Evolutionary conservation across 2,113 vertebrate species (phyloP), one percentile per base, ranked within the genome.

Genomic region (Atractosteus spatula): DNA sequence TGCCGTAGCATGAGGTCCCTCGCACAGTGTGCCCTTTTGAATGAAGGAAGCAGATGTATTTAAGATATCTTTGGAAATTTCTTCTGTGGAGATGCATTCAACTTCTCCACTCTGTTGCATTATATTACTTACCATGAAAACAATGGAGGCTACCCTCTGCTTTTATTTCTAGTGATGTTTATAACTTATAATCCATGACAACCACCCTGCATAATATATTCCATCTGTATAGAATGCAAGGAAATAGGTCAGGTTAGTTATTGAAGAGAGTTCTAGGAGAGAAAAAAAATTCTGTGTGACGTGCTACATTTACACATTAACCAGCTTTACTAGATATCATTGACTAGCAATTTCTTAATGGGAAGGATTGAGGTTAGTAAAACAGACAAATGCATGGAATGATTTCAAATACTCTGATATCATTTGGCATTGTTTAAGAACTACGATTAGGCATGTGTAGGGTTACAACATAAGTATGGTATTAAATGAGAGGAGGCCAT

Each of bases 1-100:
- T 75, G 75, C 82, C 85, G 78, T 81, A 83, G 84, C 85, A 68
- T 87, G 90, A 89, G 88, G 87, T 89, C 91, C 86, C 83, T 72
- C 72, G 1, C 47, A 72, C 76, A 81, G 80, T 74, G 78, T 89
- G 86, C 85, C 88, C 90, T 90, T 89, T 91, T 78, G 72, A 78
- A 81, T 82, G 81, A 89, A 91, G 88, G 81, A 88, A 89, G 85
- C 80, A 80, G 77, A 42, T 59, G 45, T 29, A 6, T 47, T 41
- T 41, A 16, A 62, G 13, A 55, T 85, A 66, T 81, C 80, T n/a
- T 83, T 73, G 82, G 78, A 88, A 88, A 87, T 84, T 83, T 83
- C 81, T 75, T 69, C 16, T 74, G 80, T 71, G 65, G 75, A 70
- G 71, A 77, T 76, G 74, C 77, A 54, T 54, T 8, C 47, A 51